Evolutionary conservation across 2,797 vertebrate genomes (phyloP), one percentile per base, ranked within the genome.

Genomic region (Micropoecilia bifurca): DNA sequence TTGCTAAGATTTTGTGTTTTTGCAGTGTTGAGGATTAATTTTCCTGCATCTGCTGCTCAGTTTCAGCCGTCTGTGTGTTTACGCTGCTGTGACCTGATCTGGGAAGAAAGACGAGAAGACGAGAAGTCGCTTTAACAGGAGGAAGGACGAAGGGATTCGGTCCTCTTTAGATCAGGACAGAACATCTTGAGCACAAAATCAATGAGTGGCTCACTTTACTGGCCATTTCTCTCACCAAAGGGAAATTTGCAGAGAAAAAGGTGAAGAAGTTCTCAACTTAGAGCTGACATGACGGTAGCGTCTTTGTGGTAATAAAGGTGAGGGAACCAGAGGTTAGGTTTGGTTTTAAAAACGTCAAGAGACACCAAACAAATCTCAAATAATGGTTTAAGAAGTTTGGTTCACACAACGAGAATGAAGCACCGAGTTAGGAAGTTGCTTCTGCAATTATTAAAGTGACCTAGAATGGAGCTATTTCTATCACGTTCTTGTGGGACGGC

Each of bases 391-490:
- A 59, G 68, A 61, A 66, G 16, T 16, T 57, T 30, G 8, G 1
- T 50, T 63, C 76, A 59, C 74, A 53, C 63, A 69, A 14, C 50
- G 30, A 50, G 61, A 36, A 45, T 14, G 33, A 82, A 45, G 20
- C 78, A 45, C 46, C 28, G 73, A 20, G 57, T 47, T 79, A 69
- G 68, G 28, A 85, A 88, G 82, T 89, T 76, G 76, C 82, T 78
- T 76, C 71, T 87, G 83, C 74, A 82, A 82, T 89, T 86, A 88
- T 91, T 86, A 88, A 78, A 85, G 77, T 80, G 90, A 91, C 88
- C 90, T 82, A 91, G 89, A 92, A 90, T 59, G 69, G 66, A 75
- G 72, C 90, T 93, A 92, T 93, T 94, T 92, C 88, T 22, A 81
- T 90, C 88, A 6, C 5, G 68, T 36, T 79, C 89, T 83, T 72